Evolutionary conservation across 2,113 vertebrate genomes (phyloP), one percentile per base, ranked within the genome.

Genomic region (Heterochromis multidens): DNA sequence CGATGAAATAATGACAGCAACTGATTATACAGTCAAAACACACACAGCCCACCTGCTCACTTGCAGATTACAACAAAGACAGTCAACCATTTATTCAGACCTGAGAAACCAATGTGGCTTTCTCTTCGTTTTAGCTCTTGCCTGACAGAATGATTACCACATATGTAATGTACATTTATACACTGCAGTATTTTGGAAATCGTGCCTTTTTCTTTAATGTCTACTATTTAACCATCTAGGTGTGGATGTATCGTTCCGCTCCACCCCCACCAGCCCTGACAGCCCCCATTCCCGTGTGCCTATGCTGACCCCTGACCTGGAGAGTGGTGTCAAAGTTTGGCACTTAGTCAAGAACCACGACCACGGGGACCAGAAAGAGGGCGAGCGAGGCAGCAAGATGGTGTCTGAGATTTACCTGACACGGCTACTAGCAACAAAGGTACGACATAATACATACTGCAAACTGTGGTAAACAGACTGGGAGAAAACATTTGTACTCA

Each of bases 401-500:
- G 98, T 99, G 43, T 99, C 98, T 0, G 98, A 99, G 95, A 98
- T 99, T 95, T 99, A 99, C 92, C 95, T 99, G 93, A 99, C 98
- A 8, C 96, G 98, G 80, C 97, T 99, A 0, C 91, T 99, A n/a
- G 98, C 98, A 25, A 99, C 98, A 4, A 99, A 99, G 97, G 98
- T 98, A 95, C 85, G 16, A 21, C 2, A 33, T 12, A 17, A 62
- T 8, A 58, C n/a, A 52, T 54, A 21, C 27, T 6, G 46, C 6
- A 54, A 74, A 57, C 17, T 43, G 56, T 11, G 25, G 23, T 31
- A 21, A 40, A 54, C 11, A 74, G 29, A 74, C 25, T 13, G 4
- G 1, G 43, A 21, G 17, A 52, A 33, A 54, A 33, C 70, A 54
- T 74, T 74, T 52, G 70, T 21, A 74, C 46, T 52, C 1, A 19